Percentiles rank a stretch among this genome's conserved stretches.
Evolutionary conservation across 2,797 vertebrate genomes (phyloP).

Genomic region (Rhinophrynus dorsalis): DNA sequence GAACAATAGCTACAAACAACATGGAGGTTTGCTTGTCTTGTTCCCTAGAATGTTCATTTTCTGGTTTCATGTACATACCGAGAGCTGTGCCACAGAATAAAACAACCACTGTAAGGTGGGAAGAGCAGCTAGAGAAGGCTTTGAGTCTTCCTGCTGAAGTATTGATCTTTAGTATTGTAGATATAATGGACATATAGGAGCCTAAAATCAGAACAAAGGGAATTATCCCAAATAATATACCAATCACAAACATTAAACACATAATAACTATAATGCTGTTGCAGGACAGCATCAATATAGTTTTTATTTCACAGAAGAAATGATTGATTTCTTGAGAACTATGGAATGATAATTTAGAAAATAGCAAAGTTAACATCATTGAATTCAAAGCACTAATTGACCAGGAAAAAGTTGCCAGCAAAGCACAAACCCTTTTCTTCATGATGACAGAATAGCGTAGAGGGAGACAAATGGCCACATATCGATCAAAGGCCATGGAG

Average conservation of each 20-base stretch:
- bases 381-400: neutral
- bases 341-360: neutral
- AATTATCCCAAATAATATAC: neutral
- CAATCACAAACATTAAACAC: neutral
- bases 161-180: no score
- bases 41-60: no score
- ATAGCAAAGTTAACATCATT: neutral
- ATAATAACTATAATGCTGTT: neutral
- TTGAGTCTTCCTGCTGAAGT: neutral
- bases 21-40: no score
- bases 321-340: neutral
- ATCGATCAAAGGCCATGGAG: conserved; percentile 3
- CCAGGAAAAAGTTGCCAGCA: neutral
- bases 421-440: neutral
- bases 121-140: neutral
- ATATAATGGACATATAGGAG: conserved; percentile 1
- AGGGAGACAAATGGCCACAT: conserved; percentile 1
- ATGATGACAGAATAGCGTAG: conserved; percentile 17
- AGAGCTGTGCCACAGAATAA: neutral
- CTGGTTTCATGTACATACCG: no score
- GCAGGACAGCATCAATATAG: neutral
- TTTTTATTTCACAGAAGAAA: conserved; percentile 23
- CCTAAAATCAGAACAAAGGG: conserved; percentile 2
- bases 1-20: no score
- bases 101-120: neutral